Conservation (phyloP, 2,888 invertebrate species). For the Catocala nupta region DNA sequence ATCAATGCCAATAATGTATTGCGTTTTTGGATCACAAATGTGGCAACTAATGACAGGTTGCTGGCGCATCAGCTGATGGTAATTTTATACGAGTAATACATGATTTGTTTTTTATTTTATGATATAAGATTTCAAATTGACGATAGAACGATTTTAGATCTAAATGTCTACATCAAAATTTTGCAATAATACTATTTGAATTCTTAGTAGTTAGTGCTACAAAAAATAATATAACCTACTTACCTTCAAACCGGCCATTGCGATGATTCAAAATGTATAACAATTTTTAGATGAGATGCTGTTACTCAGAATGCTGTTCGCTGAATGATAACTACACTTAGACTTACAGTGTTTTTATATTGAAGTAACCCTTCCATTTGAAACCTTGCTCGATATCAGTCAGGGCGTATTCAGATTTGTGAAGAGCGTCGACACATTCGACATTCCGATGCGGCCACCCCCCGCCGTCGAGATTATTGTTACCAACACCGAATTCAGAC, state of each 20-base stretch:
- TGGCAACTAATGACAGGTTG: constrained; percentile 14
- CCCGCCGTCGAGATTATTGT: constrained; percentile 62
- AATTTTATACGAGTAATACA: constrained; percentile 4
- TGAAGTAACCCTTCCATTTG: constrained; percentile 58
- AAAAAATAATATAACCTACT: constrained; percentile 15
- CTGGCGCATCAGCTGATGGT: constrained; percentile 4
- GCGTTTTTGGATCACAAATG: constrained; percentile 11
- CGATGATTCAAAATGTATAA: constrained; percentile 12
- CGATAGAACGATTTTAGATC: neutral
- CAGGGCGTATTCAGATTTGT: constrained; percentile 54
- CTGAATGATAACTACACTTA: constrained; percentile 60
- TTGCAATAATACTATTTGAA: no score
- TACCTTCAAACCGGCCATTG: constrained; percentile 58
- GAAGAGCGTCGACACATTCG: constrained; percentile 52
- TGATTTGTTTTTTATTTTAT: neutral
- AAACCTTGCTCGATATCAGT: constrained; percentile 62
- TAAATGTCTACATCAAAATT: constrained; percentile 3
- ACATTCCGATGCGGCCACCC: constrained; percentile 64
- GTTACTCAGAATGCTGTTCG: constrained; percentile 46
- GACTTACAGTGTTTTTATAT: constrained; percentile 66
- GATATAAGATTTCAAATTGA: neutral
- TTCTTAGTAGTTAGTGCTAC: no score
- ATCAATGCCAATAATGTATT: constrained; percentile 12
- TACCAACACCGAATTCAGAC: constrained; percentile 50
- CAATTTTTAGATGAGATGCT: constrained; percentile 32